A percentile compares a stretch with the other conserved stretches of the same genome.
Evolutionary conservation across 2,797 vertebrate genomes (phyloP).

Genomic region (Chanos chanos): DNA sequence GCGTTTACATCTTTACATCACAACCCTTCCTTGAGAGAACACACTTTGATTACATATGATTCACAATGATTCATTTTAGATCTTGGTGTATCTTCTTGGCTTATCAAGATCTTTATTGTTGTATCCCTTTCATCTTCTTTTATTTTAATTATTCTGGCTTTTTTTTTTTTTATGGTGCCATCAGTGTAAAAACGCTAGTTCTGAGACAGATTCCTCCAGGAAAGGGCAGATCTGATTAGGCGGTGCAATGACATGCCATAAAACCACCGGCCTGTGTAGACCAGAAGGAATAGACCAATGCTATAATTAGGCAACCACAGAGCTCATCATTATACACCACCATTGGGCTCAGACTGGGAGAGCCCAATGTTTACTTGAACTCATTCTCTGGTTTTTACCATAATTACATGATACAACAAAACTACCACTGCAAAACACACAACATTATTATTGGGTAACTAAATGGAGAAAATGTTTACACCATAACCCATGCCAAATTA

Average conservation of each 20-base stretch:
- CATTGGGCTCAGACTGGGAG: background rate
- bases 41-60: too few species aligned
- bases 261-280: conserved; percentile 4
- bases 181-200: too few species aligned
- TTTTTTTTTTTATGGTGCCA: too few species aligned
- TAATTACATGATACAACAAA: conserved; percentile 3
- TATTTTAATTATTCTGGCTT: too few species aligned
- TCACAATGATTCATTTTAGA: too few species aligned
- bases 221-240: too few species aligned
- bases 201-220: too few species aligned
- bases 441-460: background rate
- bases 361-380: conserved; percentile 8
- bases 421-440: background rate
- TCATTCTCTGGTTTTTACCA: background rate
- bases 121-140: too few species aligned
- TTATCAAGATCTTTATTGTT: too few species aligned
- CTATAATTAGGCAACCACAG: background rate
- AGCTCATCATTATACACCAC: background rate
- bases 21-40: too few species aligned
- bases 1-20: too few species aligned
- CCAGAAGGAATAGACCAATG: background rate
- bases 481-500: conserved; percentile 11
- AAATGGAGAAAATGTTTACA: conserved; percentile 13
- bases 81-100: too few species aligned
- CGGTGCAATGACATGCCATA: background rate